These are phyloP conservation scores for Cephalopholis sonnerati DNA, from an alignment of 2,113 vertebrate species.

Conservation along the genomic window DNA sequence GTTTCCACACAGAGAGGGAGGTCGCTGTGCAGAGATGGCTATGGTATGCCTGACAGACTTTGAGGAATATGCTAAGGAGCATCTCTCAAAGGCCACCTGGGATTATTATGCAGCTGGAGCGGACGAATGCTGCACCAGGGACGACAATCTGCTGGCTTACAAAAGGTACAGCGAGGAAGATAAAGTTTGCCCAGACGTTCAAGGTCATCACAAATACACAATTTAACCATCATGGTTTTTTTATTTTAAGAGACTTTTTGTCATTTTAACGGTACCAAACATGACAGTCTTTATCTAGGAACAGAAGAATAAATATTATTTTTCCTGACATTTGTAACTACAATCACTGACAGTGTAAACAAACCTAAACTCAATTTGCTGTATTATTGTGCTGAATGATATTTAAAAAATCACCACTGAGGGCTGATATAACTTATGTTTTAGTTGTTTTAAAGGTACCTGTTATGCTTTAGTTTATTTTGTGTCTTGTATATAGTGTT, in stretches of 20 bases:
- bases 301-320: too few species aligned
- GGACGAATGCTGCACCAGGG: constrained; percentile 89
- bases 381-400: neutral
- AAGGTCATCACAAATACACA: neutral
- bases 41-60: constrained; percentile 94
- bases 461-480: too few species aligned
- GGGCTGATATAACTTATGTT: neutral
- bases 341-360: too few species aligned
- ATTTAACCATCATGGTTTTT: neutral
- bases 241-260: too few species aligned
- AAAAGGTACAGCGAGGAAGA: constrained; percentile 84
- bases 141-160: constrained; percentile 92
- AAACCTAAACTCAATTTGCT: neutral
- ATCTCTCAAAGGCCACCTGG: constrained; percentile 91
- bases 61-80: constrained; percentile 88
- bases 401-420: neutral
- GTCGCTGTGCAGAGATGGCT: constrained; percentile 85
- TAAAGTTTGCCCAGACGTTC: neutral
- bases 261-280: too few species aligned
- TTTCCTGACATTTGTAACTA: too few species aligned
- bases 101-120: constrained; percentile 93
- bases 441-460: too few species aligned
- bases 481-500: too few species aligned
- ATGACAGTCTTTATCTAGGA: too few species aligned
- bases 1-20: constrained; percentile 70